These are phyloP conservation scores for Eucidaris tribuloides DNA, from an alignment of 35 echinoderm and acorn worm genomes.

Conservation along the genomic window DNA sequence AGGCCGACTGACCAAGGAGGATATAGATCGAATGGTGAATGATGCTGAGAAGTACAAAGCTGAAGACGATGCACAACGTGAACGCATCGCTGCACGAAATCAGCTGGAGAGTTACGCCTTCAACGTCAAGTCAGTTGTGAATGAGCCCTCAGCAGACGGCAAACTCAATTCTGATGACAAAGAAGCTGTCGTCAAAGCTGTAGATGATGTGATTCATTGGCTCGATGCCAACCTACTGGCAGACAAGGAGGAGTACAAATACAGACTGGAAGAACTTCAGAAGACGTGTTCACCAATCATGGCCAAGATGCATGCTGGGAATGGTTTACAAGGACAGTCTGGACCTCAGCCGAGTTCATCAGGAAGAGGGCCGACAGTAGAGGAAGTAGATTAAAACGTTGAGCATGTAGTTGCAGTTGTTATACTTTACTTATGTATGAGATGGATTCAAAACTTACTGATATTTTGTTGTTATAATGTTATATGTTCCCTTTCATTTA, in stretches of 20 bases:
- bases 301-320: constrained; percentile 64
- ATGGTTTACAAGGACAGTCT: neutral
- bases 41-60: constrained; percentile 85
- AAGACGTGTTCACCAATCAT: constrained; percentile 82
- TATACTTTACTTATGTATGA: too few species aligned
- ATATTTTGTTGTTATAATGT: too few species aligned
- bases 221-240: constrained; percentile 77
- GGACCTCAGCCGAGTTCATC: neutral
- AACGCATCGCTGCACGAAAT: constrained; percentile 65
- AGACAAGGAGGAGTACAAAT: constrained; percentile 74
- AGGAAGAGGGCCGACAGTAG: constrained; percentile 71
- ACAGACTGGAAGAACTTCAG: constrained; percentile 86
- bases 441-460: too few species aligned
- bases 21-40: constrained; percentile 77
- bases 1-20: constrained; percentile 65
- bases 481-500: too few species aligned
- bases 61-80: constrained; percentile 84
- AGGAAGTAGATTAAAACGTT: constrained; percentile 82
- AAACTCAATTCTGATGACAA: constrained; percentile 55
- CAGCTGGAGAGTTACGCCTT: constrained; percentile 80
- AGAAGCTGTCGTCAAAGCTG: constrained; percentile 42
- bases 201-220: constrained; percentile 72
- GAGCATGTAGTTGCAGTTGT: too few species aligned
- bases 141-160: constrained; percentile 47
- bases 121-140: constrained; percentile 70